Base-by-base conservation (phyloP, 2,797 vertebrate genomes). In the Mus spretus region DNA sequence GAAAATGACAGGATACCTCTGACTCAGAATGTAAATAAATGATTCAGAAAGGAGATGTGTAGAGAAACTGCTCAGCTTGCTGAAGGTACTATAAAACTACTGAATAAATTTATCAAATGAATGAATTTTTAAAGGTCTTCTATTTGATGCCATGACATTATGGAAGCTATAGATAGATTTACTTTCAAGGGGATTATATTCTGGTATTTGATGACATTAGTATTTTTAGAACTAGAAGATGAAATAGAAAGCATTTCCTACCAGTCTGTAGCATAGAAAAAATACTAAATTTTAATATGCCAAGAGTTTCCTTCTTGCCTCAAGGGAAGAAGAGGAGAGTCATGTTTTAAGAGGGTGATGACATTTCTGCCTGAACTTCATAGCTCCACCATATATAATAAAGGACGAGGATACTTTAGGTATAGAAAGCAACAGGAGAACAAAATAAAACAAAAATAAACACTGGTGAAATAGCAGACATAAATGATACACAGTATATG, bases 1-100 rank as follows among this genome's bases (percentile, higher is more conserved):
- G 70, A 84, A 78, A 47, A 3, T 53, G 2, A 15, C 70, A 3
- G 75, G 53, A 67, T 72, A 92, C 65, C 4, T 92, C 80, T 80
- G 75, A 72, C 6, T 94, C 88, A 93, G 55, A 74, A 84, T 8
- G 55, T 88, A 44, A 93, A 37, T 53, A 86, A 77, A n/a, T 97
- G 57, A 90, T 77, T 96, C 72, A 95, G 57, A 37, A 72, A n/a
- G 44, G 1, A 82, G 3, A 34, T 87, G 55, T 17, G 61, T 40
- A 81, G n/a, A 15, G 59, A 95, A 93, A 95, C 28, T 74, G 1
- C 11, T 40, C 59, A 2, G 7, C n/a, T 95, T 92, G 11, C 50
- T 86, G 14, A 70, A 59, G 37, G 10, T 63, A 28, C 22, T 93
- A 44, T 65, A 17, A 72, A 93, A 72, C 15, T 40, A 92, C 22